Evolutionary conservation across 2,888 invertebrate genomes (phyloP).

Genomic region (Entomobrya multifasciata): DNA sequence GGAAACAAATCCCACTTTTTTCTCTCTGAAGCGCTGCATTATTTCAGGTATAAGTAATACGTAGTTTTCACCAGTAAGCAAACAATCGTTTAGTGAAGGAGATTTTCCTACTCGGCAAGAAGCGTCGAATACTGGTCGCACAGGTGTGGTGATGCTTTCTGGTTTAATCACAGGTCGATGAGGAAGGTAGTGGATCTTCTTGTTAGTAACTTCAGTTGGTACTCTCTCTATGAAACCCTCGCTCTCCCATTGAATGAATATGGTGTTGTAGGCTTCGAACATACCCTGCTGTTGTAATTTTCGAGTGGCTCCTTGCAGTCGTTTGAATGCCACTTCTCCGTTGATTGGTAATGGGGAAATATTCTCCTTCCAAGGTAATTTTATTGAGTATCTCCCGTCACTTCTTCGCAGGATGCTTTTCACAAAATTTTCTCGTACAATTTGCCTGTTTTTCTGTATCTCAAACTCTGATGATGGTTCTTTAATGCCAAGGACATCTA

Average conservation of each 20-base stretch:
- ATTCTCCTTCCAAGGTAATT: neutral
- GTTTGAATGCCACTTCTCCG: neutral
- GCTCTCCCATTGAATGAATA: slow-evolving; percentile 4
- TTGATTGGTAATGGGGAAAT: neutral
- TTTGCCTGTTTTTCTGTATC: neutral
- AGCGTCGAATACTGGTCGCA: slow-evolving; percentile 79
- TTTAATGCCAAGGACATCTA: neutral
- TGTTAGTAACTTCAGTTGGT: neutral
- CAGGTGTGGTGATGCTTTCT: slow-evolving; percentile 72
- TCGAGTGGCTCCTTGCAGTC: neutral
- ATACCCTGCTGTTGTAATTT: neutral
- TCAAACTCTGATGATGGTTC: neutral
- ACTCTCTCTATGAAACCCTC: slow-evolving; percentile 17
- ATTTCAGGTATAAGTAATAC: slow-evolving; percentile 68
- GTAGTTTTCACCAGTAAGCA: slow-evolving; percentile 72
- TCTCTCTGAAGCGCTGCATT: slow-evolving; percentile 66
- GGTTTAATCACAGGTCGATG: slow-evolving; percentile 79
- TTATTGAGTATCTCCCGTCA: neutral
- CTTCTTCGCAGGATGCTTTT: neutral
- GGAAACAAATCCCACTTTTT: slow-evolving; percentile 51
- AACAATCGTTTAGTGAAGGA: slow-evolving; percentile 74
- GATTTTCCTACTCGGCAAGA: slow-evolving; percentile 58
- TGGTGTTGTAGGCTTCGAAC: neutral
- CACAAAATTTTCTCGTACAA: neutral
- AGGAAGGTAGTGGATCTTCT: slow-evolving; percentile 59